Conservation (phyloP, 1,140 invertebrate species). For the Drosophila subobscura region DNA sequence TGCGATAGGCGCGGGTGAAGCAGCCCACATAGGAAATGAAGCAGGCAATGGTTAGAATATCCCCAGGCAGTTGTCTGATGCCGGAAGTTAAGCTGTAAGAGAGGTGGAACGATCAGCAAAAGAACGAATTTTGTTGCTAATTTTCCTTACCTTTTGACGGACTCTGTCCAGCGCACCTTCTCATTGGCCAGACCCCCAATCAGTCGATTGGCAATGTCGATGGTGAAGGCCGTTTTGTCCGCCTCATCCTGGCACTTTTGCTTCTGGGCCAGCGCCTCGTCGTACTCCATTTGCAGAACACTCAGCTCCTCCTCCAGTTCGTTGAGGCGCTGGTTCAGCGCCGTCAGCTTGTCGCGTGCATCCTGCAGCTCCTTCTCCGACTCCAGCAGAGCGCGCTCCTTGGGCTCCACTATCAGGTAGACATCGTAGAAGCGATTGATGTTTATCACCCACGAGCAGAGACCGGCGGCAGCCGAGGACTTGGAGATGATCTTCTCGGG, state of each 20-base stretch:
- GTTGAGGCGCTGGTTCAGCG: constrained; percentile 86
- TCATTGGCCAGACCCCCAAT: constrained; percentile 97
- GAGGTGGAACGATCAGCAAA: neutral
- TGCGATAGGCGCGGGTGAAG: constrained; percentile 93
- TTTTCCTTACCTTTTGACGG: constrained; percentile 72
- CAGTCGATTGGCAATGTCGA: constrained; percentile 95
- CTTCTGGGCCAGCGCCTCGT: constrained; percentile 93
- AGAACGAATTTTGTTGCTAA: neutral
- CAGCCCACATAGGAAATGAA: constrained; percentile 98
- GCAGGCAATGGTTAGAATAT: constrained; percentile 94
- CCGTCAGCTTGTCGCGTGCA: constrained; percentile 90
- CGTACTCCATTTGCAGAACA: constrained; percentile 91
- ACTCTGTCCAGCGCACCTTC: constrained; percentile 89
- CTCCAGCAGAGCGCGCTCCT: constrained; percentile 89
- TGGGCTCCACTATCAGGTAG: constrained; percentile 96
- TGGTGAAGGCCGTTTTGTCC: constrained; percentile 91
- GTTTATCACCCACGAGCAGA: constrained; percentile 97
- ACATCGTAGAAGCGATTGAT: constrained; percentile 96
- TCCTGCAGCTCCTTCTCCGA: constrained; percentile 93
- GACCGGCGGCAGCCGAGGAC: constrained; percentile 93
- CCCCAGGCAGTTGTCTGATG: constrained; percentile 90
- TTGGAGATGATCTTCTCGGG: constrained; percentile 93
- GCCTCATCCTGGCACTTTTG: constrained; percentile 94
- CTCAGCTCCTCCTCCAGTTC: constrained; percentile 92
- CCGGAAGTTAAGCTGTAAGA: constrained; percentile 84